A percentile compares a stretch with the other conserved stretches of the same genome.
Conservation (phyloP, 2,888 invertebrate genomes). For the Amblyjoppa fuscipennis region DNA sequence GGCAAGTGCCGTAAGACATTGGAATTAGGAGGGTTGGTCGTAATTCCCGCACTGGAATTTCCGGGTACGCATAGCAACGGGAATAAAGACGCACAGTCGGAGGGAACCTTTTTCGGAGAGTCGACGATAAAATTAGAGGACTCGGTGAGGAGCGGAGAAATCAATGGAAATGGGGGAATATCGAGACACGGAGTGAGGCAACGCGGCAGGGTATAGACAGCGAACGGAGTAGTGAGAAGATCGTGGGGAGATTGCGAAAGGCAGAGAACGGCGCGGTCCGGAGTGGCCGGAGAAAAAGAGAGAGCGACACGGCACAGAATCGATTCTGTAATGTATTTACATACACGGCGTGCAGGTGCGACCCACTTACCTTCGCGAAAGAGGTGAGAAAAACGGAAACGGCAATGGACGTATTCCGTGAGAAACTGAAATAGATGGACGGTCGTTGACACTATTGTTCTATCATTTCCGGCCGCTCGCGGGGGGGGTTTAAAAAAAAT, state of each 20-base stretch:
- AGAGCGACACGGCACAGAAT: slow-evolving; percentile 6
- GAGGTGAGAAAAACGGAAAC: not conserved
- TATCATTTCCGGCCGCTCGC: not conserved
- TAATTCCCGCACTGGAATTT: slow-evolving; percentile 43
- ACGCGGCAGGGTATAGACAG: not conserved
- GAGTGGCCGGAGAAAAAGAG: slow-evolving; percentile 26
- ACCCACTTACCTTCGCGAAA: slow-evolving; percentile 30
- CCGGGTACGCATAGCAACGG: slow-evolving; percentile 20
- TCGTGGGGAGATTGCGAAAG: slow-evolving; percentile 21
- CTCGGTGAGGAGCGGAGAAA: slow-evolving; percentile 13
- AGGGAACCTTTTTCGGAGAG: slow-evolving; percentile 33
- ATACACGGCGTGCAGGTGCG: not conserved
- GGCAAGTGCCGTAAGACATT: slow-evolving; percentile 38
- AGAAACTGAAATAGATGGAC: not conserved
- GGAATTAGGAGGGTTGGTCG: slow-evolving; percentile 16
- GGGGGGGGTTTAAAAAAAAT: not conserved
- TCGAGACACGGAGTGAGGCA: slow-evolving; percentile 11
- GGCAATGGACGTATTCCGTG: not conserved
- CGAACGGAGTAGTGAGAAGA: slow-evolving; percentile 10
- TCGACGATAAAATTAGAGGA: slow-evolving; percentile 43
- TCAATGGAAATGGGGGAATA: slow-evolving; percentile 51
- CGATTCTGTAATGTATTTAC: slow-evolving; percentile 34
- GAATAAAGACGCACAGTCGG: not conserved
- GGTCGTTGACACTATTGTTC: not conserved
- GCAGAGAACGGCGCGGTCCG: slow-evolving; percentile 2